Conservation (phyloP, 2,113 vertebrate genomes). For the Poicephalus gulielmi region DNA sequence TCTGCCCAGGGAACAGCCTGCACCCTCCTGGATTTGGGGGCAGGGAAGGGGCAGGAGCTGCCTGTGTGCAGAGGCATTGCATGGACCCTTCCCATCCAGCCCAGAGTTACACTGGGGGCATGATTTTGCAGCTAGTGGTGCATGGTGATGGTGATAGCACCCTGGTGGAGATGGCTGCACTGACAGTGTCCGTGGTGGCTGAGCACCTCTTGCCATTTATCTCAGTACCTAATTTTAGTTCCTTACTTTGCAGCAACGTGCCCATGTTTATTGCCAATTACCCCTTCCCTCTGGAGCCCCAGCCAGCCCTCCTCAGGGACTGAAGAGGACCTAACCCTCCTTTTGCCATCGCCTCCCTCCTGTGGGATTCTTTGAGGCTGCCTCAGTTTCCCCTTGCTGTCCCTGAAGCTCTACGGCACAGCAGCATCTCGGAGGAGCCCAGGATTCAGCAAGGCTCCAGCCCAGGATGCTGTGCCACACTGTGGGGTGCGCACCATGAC, state of each 20-base stretch:
- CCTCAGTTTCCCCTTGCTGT: background rate
- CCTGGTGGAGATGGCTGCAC: background rate
- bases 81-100: accelerated
- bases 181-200: background rate
- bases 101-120: accelerated
- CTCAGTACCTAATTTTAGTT: constrained; percentile 20
- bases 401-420: background rate
- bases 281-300: background rate
- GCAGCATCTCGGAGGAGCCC: background rate
- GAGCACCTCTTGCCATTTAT: background rate
- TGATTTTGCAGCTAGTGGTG: background rate
- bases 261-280: background rate
- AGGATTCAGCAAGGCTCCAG: background rate
- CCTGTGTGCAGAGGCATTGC: accelerated
- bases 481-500: background rate
- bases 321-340: accelerated
- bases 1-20: background rate
- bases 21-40: background rate
- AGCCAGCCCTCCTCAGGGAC: background rate
- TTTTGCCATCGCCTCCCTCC: background rate
- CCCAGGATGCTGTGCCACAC: background rate
- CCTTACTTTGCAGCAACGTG: accelerated
- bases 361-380: background rate
- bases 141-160: accelerated
- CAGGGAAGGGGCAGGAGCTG: background rate